Evolutionary conservation across 2,888 invertebrate genomes (phyloP), one percentile per base, ranked within the genome.

Genomic region (Volucella inanis): DNA sequence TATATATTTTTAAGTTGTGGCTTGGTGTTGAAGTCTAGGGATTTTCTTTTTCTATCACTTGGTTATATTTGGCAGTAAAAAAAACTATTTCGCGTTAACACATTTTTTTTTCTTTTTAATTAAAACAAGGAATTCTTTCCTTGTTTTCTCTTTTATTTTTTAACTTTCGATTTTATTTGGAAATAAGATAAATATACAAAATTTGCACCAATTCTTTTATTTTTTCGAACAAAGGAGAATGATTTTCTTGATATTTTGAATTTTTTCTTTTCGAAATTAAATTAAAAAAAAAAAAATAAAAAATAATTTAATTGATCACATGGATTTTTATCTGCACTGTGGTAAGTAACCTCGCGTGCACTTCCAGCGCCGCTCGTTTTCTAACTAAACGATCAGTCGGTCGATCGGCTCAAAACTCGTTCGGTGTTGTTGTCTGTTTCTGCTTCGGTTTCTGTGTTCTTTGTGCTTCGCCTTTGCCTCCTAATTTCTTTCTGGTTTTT

Each of bases 301-400:
- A 38, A 62, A 65, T 45, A 59, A 41, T 22, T 45, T 75, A 74
- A 68, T 70, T 70, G 70, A 81, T 81, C 79, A 84, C 78, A 68
- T 84, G 79, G 72, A 74, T 64, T 84, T 67, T 72, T 81, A 72
- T 85, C 67, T 81, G 70, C 71, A 76, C 80, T 76, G 59, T 80
- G 61, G 71, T 86, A 86, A 81, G 68, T 82, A 77, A 77, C 77
- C 81, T 77, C 86, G 86, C 86, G 86, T 86, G 86, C 86, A 86
- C 81, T 82, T 82, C 86, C 86, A 86, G 82, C 86, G 86, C 86
- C 86, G 86, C 81, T 86, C 82, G 86, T 86, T 86, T 85, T 81
- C 81, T 68, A 68, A 85, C 85, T 85, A 77, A 85, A 80, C 68
- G 85, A 85, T 85, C 85, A 65, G 39, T 85, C 71, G 80, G 47